phyloP scores from a whole-genome alignment of 2,888 invertebrate species.

The Tribolium freemani region DNA sequence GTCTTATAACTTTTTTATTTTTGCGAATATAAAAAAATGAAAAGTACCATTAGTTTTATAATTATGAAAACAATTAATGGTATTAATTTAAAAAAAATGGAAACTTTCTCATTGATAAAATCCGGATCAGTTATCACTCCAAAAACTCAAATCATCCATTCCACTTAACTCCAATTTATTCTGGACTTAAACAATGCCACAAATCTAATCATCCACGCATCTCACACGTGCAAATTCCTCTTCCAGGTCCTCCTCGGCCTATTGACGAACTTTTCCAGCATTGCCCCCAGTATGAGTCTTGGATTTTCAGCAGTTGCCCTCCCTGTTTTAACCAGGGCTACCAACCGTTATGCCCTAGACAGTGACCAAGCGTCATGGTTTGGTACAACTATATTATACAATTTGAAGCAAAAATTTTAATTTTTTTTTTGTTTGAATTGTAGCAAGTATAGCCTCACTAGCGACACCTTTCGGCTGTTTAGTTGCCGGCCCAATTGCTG shows the following conservation, averaged over 20 bases:
- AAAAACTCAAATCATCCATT: background rate
- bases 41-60: too few species aligned
- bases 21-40: too few species aligned
- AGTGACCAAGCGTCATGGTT: conserved; percentile 71
- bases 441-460: conserved; percentile 72
- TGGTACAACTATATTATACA: conserved; percentile 64
- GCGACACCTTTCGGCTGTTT: conserved; percentile 72
- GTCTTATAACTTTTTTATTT: too few species aligned
- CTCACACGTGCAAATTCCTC: background rate
- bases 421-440: conserved; percentile 44
- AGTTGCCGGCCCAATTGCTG: conserved; percentile 69
- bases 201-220: background rate
- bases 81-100: too few species aligned
- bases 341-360: conserved; percentile 62
- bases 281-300: conserved; percentile 73
- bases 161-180: background rate
- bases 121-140: background rate
- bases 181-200: background rate
- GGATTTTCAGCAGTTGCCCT: conserved; percentile 73
- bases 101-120: too few species aligned
- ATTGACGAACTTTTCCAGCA: conserved; percentile 68
- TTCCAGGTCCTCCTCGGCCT: conserved; percentile 69
- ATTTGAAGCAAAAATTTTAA: too few species aligned
- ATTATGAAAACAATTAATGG: too few species aligned
- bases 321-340: conserved; percentile 63